Evolutionary conservation across 2,888 invertebrate species (phyloP).

Genomic region (Hybos culiciformis): DNA sequence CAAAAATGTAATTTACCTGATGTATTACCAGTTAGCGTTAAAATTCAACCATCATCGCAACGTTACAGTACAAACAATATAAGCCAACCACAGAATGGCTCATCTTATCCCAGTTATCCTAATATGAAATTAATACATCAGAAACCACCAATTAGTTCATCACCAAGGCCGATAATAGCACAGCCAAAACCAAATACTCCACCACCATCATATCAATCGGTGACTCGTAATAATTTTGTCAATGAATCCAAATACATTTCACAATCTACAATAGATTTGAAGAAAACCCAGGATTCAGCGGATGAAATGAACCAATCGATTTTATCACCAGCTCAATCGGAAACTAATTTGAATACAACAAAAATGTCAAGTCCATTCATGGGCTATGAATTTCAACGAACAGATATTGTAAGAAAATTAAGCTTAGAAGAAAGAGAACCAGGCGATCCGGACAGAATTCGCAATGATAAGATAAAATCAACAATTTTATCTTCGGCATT

Average conservation of each 20-base stretch:
- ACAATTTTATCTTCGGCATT: conserved; percentile 19
- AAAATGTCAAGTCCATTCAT: neutral
- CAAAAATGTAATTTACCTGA: conserved; percentile 37
- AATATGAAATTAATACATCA: conserved; percentile 15
- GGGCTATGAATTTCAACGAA: conserved; percentile 17
- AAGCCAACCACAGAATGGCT: conserved; percentile 7
- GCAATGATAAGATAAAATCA: conserved; percentile 32
- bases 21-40: conserved; percentile 42
- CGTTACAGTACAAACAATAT: conserved; percentile 32
- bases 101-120: conserved; percentile 15
- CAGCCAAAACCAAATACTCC: conserved; percentile 18
- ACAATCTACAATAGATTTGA: conserved; percentile 33
- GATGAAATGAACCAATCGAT: conserved; percentile 6
- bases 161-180: conserved; percentile 20
- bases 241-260: conserved; percentile 30
- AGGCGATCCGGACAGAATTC: conserved; percentile 25
- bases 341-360: conserved; percentile 25
- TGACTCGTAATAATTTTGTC: conserved; percentile 24
- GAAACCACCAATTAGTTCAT: conserved; percentile 21
- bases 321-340: conserved; percentile 33
- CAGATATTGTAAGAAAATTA: conserved; percentile 16
- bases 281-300: conserved; percentile 22
- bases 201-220: conserved; percentile 19
- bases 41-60: conserved; percentile 28
- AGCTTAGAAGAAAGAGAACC: conserved; percentile 19